Evolutionary conservation across 2,113 vertebrate genomes (phyloP), one percentile per base, ranked within the genome.

Genomic region (Corvus hawaiiensis): DNA sequence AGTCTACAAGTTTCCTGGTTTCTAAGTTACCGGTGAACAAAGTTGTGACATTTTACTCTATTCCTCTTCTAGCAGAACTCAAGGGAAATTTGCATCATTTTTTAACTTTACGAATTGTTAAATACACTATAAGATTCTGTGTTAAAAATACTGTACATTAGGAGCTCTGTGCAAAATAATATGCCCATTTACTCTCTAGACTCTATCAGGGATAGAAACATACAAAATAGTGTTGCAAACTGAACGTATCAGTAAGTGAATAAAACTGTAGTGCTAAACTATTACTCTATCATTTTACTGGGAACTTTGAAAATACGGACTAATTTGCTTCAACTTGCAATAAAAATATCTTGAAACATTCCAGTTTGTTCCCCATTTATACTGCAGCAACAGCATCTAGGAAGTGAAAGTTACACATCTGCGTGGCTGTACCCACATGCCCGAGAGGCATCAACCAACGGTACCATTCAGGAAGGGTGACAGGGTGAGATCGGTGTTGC

Each of bases 311-410:
- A 97, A 96, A 97, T 93, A 97, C 77, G 37, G 95, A 96, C 69
- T 93, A 88, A 66, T 62, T 87, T 89, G 85, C 90, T 84, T 89
- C 84, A 92, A 90, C 94, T 95, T 92, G 81, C 88, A 94, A 95
- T 91, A 96, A 96, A 96, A 97, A 83, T 87, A 96, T 91, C 84
- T 71, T 89, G 61, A 97, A 96, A 96, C 96, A 83, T 98, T 98
- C 98, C 97, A 98, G 98, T 98, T 98, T 97, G 95, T 97, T 96
- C 92, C 94, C 97, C 72, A 33, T 94, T 93, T 94, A 90, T 37
- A 77, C 92, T 97, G 95, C 89, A 96, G 92, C 84, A 97, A 92
- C 48, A 92, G 89, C 77, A 89, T 75, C 33, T 68, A 56, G 72
- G 39, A 55, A 56, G 44, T 66, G 66, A 69, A 62, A 71, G 85